phyloP scores from a whole-genome alignment of 2,888 invertebrate species.

The Conus canariensis region DNA sequence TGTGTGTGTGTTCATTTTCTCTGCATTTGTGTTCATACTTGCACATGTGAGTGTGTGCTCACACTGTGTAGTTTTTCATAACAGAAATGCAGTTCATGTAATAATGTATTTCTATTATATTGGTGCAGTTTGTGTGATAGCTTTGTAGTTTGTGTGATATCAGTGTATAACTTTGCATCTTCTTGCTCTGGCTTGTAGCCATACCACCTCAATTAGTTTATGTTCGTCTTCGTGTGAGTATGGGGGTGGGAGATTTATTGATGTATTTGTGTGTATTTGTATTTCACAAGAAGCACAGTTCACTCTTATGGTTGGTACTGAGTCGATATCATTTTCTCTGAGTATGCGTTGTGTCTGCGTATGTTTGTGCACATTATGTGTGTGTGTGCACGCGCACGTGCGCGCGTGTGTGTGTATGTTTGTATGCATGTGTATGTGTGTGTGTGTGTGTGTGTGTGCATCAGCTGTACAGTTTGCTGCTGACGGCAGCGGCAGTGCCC shows the following conservation, averaged over 20 bases:
- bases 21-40: not conserved
- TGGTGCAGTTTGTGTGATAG: not conserved
- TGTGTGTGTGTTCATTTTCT: not conserved
- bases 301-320: not conserved
- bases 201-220: not conserved
- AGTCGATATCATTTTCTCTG: too few relatives aligned
- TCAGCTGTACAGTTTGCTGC: slow-evolving; percentile 87
- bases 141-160: not conserved
- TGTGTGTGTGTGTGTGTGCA: slow-evolving; percentile 37
- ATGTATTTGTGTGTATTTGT: not conserved
- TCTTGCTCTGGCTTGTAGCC: not conserved
- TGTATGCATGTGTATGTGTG: not conserved
- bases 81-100: too few relatives aligned
- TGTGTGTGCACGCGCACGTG: too few relatives aligned
- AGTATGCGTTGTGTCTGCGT: not conserved
- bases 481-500: slow-evolving; percentile 81
- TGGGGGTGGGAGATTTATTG: not conserved
- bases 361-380: not conserved
- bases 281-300: too few relatives aligned
- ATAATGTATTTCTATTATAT: too few relatives aligned
- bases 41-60: not conserved
- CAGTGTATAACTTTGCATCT: too few relatives aligned
- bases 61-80: not conserved
- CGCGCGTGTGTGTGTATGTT: slow-evolving; percentile 12
- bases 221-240: not conserved